Conservation (phyloP, 2,113 vertebrate species). For the Pholis gunnellus region DNA sequence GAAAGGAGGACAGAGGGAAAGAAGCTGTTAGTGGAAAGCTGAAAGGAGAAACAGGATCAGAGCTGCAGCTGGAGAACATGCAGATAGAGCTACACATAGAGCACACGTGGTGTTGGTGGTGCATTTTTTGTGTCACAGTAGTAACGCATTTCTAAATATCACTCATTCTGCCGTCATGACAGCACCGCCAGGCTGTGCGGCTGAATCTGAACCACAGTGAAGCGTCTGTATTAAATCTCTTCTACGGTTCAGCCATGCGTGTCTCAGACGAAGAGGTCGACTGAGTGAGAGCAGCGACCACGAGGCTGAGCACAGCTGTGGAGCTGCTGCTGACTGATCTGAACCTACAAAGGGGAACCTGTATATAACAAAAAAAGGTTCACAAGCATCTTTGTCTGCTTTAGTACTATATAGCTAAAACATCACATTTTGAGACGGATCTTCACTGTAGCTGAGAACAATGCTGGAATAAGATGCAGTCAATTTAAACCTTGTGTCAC, state of each 20-base stretch:
- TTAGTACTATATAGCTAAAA: not conserved
- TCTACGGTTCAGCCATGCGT: not conserved
- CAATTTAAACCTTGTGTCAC: not conserved
- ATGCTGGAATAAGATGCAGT: not conserved
- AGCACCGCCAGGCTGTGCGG: not conserved
- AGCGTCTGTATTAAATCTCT: not conserved
- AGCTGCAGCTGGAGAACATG: slow-evolving; percentile 58
- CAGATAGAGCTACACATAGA: slow-evolving; percentile 12
- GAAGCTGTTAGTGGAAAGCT: slow-evolving; percentile 74
- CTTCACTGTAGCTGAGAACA: not conserved
- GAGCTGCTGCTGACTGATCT: not conserved
- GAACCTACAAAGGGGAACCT: not conserved
- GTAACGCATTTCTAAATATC: not conserved
- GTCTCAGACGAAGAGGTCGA: not conserved
- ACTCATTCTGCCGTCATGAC: not conserved
- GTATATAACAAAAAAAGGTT: not conserved
- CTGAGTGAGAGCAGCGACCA: not conserved
- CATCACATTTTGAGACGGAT: not conserved
- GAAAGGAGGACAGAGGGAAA: slow-evolving; percentile 39
- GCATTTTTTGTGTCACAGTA: not conserved
- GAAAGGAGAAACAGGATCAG: slow-evolving; percentile 59
- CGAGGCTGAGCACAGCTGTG: not conserved
- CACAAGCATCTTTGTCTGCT: not conserved
- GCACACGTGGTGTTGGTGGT: not conserved
- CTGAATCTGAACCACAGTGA: not conserved